A percentile compares a stretch with the other conserved stretches of the same genome.
These are phyloP conservation scores for Gymnocephalus cernua DNA, from an alignment of 2,113 vertebrate genomes.

Conservation along the genomic window DNA sequence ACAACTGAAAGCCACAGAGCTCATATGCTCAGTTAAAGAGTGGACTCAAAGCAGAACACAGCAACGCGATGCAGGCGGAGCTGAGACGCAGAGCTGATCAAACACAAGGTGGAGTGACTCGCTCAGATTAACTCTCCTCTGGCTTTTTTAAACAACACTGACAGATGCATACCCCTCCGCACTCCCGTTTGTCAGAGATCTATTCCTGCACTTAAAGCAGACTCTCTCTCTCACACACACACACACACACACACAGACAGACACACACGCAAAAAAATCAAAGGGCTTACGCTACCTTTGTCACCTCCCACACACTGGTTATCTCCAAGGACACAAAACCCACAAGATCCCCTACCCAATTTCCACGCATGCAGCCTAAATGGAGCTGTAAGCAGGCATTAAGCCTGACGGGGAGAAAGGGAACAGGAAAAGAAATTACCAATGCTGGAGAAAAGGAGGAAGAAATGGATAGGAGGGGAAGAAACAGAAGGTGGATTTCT, in stretches of 20 bases:
- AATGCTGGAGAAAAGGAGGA: slow-evolving; percentile 57
- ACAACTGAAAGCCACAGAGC: slow-evolving; percentile 19
- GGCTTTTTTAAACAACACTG: slow-evolving; percentile 75
- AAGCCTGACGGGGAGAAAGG: slow-evolving; percentile 75
- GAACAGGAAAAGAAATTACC: slow-evolving; percentile 58
- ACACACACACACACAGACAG: slow-evolving; percentile 23
- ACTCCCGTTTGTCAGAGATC: slow-evolving; percentile 78
- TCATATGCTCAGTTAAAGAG: background rate
- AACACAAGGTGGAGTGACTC: slow-evolving; percentile 73
- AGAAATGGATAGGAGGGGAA: slow-evolving; percentile 58
- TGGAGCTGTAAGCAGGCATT: slow-evolving; percentile 81
- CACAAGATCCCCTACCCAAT: slow-evolving; percentile 81
- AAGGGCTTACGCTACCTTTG: slow-evolving; percentile 81
- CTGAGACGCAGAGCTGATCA: slow-evolving; percentile 55
- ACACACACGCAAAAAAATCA: slow-evolving; percentile 32
- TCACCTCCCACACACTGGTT: slow-evolving; percentile 84
- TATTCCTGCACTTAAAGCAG: slow-evolving; percentile 80
- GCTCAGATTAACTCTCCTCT: slow-evolving; percentile 76
- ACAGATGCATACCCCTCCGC: slow-evolving; percentile 77
- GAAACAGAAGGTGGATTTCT: slow-evolving; percentile 71
- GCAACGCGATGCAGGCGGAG: slow-evolving; percentile 6
- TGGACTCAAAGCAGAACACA: slow-evolving; percentile 14
- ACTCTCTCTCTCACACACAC: slow-evolving; percentile 43
- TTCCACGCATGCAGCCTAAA: slow-evolving; percentile 81
- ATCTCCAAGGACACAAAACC: slow-evolving; percentile 84